These are phyloP conservation scores for Seriola quinqueradiata DNA, from an alignment of 2,113 vertebrate species.

Conservation along the genomic window DNA sequence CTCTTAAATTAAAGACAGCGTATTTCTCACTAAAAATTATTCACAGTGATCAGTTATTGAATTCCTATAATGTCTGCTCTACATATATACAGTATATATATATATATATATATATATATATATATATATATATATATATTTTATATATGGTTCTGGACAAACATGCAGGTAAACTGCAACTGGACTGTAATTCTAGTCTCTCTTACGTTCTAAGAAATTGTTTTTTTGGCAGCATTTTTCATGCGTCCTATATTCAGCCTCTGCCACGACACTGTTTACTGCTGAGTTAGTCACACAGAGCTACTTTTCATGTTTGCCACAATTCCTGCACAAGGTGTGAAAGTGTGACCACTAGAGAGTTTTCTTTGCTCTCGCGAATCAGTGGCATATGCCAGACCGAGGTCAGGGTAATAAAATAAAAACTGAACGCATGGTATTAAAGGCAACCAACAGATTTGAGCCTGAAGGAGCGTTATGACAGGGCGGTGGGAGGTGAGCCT, in stretches of 20 bases:
- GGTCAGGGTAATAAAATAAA: slow-evolving; percentile 15
- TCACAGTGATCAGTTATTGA: no score
- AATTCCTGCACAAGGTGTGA: slow-evolving; percentile 1
- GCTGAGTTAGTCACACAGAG: slow-evolving; percentile 12
- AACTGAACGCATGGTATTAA: slow-evolving; percentile 13
- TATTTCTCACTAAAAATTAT: no score
- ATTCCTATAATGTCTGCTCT: no score
- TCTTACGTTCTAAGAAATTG: slow-evolving; percentile 1
- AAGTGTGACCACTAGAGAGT: slow-evolving; percentile 23
- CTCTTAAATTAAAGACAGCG: no score
- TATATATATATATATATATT: no score
- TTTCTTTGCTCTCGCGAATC: not conserved
- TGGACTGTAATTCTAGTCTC: not conserved
- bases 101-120: no score
- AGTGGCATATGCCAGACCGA: not conserved
- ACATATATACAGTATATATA: no score
- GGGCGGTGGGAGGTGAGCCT: not conserved
- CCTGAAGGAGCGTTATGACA: slow-evolving; percentile 2
- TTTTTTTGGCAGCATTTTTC: slow-evolving; percentile 1
- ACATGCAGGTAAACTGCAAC: no score
- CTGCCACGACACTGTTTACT: not conserved
- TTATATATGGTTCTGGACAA: no score
- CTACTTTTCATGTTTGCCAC: slow-evolving; percentile 7
- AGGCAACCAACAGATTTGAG: slow-evolving; percentile 13
- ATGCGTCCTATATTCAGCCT: not conserved